Conservation (phyloP, 2,113 vertebrate species). For the Guaruba guarouba region DNA sequence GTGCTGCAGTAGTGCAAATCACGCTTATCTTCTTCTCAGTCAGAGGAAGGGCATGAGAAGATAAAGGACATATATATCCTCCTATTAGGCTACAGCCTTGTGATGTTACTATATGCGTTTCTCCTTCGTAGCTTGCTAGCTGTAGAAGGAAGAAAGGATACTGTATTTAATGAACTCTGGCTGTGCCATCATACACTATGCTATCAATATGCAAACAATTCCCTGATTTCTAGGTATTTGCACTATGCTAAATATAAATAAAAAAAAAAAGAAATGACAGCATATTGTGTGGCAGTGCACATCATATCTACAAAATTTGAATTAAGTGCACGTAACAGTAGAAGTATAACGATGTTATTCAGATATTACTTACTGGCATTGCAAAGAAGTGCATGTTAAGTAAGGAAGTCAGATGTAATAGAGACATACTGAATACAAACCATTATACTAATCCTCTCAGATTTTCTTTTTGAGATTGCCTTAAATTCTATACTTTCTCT, state of each 20-base stretch:
- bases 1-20: neutral
- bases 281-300: neutral
- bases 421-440: neutral
- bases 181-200: neutral
- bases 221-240: neutral
- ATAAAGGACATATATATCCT: neutral
- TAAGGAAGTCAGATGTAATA: neutral
- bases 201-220: neutral
- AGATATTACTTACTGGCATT: neutral
- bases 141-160: neutral
- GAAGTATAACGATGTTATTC: neutral
- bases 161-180: neutral
- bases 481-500: neutral
- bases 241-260: neutral
- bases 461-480: neutral
- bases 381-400: neutral
- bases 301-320: neutral
- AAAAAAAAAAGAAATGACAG: neutral
- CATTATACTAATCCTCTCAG: neutral
- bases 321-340: neutral
- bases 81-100: neutral
- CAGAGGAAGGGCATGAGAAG: neutral
- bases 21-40: neutral
- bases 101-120: slow-evolving; percentile 1
- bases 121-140: neutral